phyloP scores from a whole-genome alignment of 92 coral and sea anemone species.

The Phenganax marumi region DNA sequence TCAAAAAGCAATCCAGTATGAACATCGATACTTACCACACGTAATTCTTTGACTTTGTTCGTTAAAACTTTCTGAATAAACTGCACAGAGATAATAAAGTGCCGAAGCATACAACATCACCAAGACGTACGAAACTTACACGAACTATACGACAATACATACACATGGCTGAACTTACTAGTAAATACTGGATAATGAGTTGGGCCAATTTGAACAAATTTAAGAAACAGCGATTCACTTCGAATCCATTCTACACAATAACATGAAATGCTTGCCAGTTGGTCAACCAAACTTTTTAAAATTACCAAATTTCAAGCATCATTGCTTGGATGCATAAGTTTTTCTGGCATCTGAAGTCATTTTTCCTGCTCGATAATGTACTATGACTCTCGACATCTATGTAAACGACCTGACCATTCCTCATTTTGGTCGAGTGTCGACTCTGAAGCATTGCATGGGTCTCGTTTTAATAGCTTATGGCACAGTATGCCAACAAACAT shows the following conservation, averaged over 20 bases:
- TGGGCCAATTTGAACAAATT: conserved; percentile 33
- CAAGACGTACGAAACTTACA: background rate
- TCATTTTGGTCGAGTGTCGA: no score
- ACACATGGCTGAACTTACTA: background rate
- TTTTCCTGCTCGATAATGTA: no score
- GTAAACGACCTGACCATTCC: background rate
- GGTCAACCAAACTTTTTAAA: background rate
- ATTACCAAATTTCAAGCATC: background rate
- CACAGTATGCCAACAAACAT: background rate
- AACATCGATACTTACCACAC: background rate
- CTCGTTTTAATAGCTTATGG: background rate
- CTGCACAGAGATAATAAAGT: background rate
- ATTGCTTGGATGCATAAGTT: background rate
- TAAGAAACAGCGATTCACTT: conserved; percentile 22
- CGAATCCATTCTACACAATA: background rate
- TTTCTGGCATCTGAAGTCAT: no score
- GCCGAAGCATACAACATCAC: background rate
- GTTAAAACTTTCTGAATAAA: conserved; percentile 25
- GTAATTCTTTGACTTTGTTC: conserved; percentile 18
- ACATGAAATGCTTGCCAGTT: background rate
- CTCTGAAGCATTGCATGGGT: no score
- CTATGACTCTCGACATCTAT: no score
- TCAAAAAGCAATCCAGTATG: background rate
- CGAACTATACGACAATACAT: background rate
- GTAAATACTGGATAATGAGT: conserved; percentile 28